A percentile compares a stretch with the other conserved stretches of the same genome.
These are phyloP conservation scores for Orthosia gracilis DNA, from an alignment of 2,888 invertebrate genomes.

Conservation along the genomic window DNA sequence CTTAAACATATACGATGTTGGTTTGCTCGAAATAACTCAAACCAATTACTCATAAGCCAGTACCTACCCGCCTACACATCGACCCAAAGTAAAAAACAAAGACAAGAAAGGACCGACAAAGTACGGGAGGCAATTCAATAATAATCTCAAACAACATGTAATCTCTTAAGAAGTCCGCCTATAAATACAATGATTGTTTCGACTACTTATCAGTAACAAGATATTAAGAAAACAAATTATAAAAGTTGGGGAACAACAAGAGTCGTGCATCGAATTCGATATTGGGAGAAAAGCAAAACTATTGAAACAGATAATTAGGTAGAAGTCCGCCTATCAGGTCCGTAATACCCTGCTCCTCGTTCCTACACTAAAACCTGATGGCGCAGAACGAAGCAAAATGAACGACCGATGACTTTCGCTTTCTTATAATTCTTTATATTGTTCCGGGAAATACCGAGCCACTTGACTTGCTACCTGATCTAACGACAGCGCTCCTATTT, in stretches of 20 bases:
- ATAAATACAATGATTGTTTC: slow-evolving; percentile 58
- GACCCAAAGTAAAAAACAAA: slow-evolving; percentile 32
- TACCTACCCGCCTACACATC: slow-evolving; percentile 18
- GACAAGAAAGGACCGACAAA: slow-evolving; percentile 40
- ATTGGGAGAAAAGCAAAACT: slow-evolving; percentile 59
- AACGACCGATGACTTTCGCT: slow-evolving; percentile 88
- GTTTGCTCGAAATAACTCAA: slow-evolving; percentile 13
- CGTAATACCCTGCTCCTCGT: slow-evolving; percentile 76
- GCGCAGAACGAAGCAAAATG: slow-evolving; percentile 85
- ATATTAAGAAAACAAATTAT: slow-evolving; percentile 58
- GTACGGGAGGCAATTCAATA: slow-evolving; percentile 42
- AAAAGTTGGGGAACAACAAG: slow-evolving; percentile 57
- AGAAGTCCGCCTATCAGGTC: slow-evolving; percentile 76
- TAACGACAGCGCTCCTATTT: slow-evolving; percentile 74
- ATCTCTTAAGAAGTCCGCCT: slow-evolving; percentile 51
- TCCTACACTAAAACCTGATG: slow-evolving; percentile 83
- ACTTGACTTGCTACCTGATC: slow-evolving; percentile 77
- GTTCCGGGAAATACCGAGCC: slow-evolving; percentile 77
- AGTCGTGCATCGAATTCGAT: slow-evolving; percentile 51
- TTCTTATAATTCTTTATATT: slow-evolving; percentile 85
- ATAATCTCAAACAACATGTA: slow-evolving; percentile 58
- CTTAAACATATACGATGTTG: neutral
- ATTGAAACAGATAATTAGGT: slow-evolving; percentile 75
- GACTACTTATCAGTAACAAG: slow-evolving; percentile 48
- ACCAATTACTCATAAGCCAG: slow-evolving; percentile 10